Evolutionary conservation across 2,113 vertebrate genomes (phyloP).

Genomic region (Gymnocephalus cernua): DNA sequence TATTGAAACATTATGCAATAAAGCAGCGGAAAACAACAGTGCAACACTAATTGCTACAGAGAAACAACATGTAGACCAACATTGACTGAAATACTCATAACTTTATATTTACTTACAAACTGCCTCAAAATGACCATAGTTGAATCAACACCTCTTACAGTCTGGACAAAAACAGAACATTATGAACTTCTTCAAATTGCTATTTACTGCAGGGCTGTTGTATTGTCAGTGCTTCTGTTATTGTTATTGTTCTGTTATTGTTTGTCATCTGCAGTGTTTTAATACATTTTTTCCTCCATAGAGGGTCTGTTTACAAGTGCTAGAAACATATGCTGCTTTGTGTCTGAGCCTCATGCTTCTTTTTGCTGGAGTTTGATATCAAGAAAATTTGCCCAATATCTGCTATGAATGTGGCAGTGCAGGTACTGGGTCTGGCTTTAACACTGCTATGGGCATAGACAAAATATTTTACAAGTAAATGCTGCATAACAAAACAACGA

Average conservation of each 20-base stretch:
- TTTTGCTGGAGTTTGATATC: not conserved
- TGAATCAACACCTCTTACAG: conserved; percentile 30
- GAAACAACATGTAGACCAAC: conserved; percentile 5
- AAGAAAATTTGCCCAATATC: too few relatives aligned
- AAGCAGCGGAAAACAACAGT: conserved; percentile 13
- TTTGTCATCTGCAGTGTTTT: conserved; percentile 27
- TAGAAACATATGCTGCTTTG: conserved; percentile 3
- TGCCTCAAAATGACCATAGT: conserved; percentile 32
- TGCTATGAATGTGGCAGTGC: not conserved
- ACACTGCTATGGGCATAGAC: not conserved
- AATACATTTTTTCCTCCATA: conserved; percentile 16
- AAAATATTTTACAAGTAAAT: not conserved
- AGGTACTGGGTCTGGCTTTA: not conserved
- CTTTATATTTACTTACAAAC: not conserved
- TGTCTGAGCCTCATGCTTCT: not conserved
- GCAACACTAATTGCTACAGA: not conserved
- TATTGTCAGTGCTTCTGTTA: conserved; percentile 17
- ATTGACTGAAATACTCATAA: conserved; percentile 41
- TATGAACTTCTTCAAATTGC: conserved; percentile 47
- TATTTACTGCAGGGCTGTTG: conserved; percentile 46
- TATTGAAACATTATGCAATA: not conserved
- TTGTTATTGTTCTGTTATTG: too few relatives aligned
- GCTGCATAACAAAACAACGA: not conserved
- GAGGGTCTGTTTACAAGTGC: conserved; percentile 22
- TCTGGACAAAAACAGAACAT: conserved; percentile 39